Evolutionary conservation across 2,888 invertebrate species (phyloP).

Genomic region (Cerastoderma edule): DNA sequence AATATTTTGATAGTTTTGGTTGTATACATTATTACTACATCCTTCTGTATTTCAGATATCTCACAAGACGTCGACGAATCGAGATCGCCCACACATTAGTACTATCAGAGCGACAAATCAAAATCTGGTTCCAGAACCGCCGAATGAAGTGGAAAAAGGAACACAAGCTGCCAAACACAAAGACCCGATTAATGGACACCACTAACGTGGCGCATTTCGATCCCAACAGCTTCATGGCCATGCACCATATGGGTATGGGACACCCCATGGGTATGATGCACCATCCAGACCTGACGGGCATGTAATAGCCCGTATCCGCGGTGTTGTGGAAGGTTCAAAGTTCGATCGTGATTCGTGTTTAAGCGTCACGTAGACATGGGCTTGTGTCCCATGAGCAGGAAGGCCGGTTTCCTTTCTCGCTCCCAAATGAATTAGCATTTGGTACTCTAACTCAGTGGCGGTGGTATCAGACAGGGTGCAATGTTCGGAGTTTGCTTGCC

Average conservation of each 20-base stretch:
- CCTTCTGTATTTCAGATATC: constrained; percentile 93
- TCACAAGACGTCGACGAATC: constrained; percentile 97
- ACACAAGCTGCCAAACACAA: constrained; percentile 78
- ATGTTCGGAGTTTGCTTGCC: no score
- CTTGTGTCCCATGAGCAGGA: no score
- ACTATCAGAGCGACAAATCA: constrained; percentile 96
- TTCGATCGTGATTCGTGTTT: no score
- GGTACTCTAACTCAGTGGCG: no score
- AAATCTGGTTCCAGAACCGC: constrained; percentile 91
- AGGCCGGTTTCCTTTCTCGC: no score
- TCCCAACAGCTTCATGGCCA: constrained; percentile 60
- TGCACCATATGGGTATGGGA: constrained; percentile 62
- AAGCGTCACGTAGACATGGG: no score
- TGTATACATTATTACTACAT: neutral
- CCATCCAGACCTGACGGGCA: constrained; percentile 51
- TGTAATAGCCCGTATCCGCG: constrained; percentile 35
- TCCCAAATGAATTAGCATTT: no score
- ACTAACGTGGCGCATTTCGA: constrained; percentile 63
- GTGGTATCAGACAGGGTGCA: no score
- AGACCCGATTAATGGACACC: constrained; percentile 72
- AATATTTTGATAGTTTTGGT: no score
- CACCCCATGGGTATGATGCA: constrained; percentile 59
- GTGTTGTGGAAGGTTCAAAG: no score
- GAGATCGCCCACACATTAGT: constrained; percentile 98
- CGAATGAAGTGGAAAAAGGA: constrained; percentile 97